Conservation (phyloP, 2,113 vertebrate species). For the Crotophaga sulcirostris region DNA sequence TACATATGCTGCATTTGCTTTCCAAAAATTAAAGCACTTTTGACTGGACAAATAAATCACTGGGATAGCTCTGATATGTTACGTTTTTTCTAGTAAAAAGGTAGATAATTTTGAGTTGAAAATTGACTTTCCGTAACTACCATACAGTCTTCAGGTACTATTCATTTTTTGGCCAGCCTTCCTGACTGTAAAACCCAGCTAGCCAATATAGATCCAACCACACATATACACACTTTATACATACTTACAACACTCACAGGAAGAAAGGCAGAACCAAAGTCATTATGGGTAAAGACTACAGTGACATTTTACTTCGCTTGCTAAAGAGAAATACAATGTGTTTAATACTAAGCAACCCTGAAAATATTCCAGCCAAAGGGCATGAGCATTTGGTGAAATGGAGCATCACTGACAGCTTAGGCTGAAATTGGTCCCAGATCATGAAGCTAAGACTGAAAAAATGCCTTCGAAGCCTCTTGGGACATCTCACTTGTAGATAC, state of each 20-base stretch:
- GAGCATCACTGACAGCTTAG: background rate
- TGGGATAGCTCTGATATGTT: background rate
- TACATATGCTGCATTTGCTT: background rate
- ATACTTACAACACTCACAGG: background rate
- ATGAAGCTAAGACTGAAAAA: background rate
- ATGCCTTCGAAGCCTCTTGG: background rate
- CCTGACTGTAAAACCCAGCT: background rate
- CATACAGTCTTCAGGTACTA: background rate
- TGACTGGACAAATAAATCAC: slow-evolving; percentile 8
- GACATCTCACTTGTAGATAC: background rate
- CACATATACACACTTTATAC: background rate
- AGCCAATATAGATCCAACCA: background rate
- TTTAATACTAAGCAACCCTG: background rate
- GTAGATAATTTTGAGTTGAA: background rate
- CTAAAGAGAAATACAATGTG: background rate
- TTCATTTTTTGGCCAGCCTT: background rate
- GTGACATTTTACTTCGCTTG: background rate
- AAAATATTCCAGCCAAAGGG: background rate
- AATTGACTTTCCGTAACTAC: background rate
- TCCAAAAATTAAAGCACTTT: slow-evolving; percentile 16
- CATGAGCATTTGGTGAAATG: background rate
- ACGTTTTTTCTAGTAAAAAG: background rate
- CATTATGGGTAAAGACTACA: background rate
- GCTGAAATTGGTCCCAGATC: background rate
- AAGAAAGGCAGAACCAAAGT: background rate